A percentile compares a stretch with the other conserved stretches of the same genome.
phyloP scores from a whole-genome alignment of 1,140 invertebrate genomes.

The Dufourea novaeangliae region DNA sequence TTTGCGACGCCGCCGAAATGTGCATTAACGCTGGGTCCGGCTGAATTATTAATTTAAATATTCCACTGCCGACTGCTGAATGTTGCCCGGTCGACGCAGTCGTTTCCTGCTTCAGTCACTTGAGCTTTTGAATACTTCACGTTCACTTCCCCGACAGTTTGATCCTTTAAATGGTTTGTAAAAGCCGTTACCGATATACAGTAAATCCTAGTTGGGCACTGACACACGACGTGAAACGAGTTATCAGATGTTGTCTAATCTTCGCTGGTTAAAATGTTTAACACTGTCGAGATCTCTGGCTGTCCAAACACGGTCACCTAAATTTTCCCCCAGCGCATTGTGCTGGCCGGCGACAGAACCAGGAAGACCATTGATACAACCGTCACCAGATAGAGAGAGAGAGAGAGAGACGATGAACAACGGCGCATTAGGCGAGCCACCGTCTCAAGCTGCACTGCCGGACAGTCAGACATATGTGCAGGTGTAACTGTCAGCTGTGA shows the following conservation, averaged over 20 bases:
- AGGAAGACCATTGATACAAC: slow-evolving; percentile 16
- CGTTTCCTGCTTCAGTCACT: no score
- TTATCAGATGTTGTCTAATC: no score
- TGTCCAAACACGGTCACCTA: no score
- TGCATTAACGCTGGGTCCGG: slow-evolving; percentile 1
- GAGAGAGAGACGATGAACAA: slow-evolving; percentile 39
- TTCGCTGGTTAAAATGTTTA: no score
- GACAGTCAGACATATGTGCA: slow-evolving; percentile 28
- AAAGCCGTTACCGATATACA: no score
- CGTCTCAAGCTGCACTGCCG: slow-evolving; percentile 28
- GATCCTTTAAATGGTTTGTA: no score
- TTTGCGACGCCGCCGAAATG: slow-evolving; percentile 27
- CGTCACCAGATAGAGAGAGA: slow-evolving; percentile 9
- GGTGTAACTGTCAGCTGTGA: slow-evolving; percentile 39
- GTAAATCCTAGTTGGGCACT: no score
- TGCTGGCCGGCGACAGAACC: not conserved
- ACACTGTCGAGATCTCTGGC: no score
- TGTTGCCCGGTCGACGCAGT: not conserved
- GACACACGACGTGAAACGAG: no score
- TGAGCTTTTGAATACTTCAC: no score
- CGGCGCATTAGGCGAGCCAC: slow-evolving; percentile 25
- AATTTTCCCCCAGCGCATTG: not conserved
- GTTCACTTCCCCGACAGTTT: no score
- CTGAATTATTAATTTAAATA: slow-evolving; percentile 27
- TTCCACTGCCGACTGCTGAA: not conserved